A percentile compares a stretch with the other conserved stretches of the same genome.
phyloP scores from a whole-genome alignment of 2,797 vertebrate genomes.

The Masticophis lateralis region DNA sequence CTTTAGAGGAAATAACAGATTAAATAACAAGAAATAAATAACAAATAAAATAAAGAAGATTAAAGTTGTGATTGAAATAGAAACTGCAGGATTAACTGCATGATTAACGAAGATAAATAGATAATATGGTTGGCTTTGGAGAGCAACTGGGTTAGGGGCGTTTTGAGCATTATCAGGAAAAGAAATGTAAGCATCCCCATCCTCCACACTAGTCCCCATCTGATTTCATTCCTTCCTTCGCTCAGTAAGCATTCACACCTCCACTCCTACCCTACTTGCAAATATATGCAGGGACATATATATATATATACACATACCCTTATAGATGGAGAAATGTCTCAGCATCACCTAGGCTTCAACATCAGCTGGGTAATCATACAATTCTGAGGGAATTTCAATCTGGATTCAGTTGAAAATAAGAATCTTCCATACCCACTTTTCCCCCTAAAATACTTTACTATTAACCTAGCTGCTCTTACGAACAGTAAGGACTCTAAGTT shows the following conservation, averaged over 20 bases:
- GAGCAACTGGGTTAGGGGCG: background rate
- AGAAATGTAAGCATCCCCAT: background rate
- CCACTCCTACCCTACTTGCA: background rate
- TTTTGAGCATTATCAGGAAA: background rate
- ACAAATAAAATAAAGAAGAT: background rate
- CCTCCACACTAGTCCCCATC: background rate
- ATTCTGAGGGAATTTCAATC: background rate
- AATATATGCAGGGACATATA: background rate
- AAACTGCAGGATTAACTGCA: background rate
- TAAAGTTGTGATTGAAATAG: background rate
- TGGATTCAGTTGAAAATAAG: background rate
- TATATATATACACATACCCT: background rate
- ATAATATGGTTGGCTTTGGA: background rate
- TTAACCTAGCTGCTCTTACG: background rate
- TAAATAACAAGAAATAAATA: background rate
- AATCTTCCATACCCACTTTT: background rate
- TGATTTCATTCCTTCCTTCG: background rate
- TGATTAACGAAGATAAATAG: background rate
- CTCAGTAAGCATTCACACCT: background rate
- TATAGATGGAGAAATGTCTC: background rate
- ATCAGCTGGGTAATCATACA: background rate
- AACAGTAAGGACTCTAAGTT: background rate
- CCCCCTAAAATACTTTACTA: background rate
- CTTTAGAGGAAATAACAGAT: background rate
- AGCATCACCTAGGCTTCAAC: background rate